phyloP scores from a whole-genome alignment of 2,888 invertebrate genomes.

The Frankliniella fusca region DNA sequence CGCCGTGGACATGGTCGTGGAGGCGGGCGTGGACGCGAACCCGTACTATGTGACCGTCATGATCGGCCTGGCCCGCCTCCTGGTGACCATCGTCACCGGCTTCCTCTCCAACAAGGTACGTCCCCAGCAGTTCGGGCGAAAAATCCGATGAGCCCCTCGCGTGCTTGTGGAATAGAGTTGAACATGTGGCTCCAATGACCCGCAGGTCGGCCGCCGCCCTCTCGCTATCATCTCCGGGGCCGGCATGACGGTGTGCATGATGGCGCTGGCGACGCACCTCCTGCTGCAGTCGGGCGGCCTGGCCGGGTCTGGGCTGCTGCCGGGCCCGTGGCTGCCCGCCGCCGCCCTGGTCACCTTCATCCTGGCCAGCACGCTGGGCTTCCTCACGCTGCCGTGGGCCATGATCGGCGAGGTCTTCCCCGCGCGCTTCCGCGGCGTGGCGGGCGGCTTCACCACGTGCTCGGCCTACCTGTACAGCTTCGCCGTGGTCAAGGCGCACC shows the following conservation, averaged over 20 bases:
- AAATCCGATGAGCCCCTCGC: no score
- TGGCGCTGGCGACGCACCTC: constrained; percentile 36
- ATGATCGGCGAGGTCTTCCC: constrained; percentile 57
- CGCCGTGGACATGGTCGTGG: constrained; percentile 51
- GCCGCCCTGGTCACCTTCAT: constrained; percentile 39
- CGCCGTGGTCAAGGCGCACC: constrained; percentile 52
- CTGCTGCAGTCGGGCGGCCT: constrained; percentile 18
- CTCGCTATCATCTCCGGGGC: constrained; percentile 50
- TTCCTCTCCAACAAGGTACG: constrained; percentile 36
- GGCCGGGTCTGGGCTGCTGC: background rate
- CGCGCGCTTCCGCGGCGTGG: constrained; percentile 50
- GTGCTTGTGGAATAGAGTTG: no score
- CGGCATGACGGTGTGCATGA: constrained; percentile 54
- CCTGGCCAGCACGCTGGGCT: constrained; percentile 53
- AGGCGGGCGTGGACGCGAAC: constrained; percentile 39
- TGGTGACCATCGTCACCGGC: constrained; percentile 39
- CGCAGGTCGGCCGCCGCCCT: constrained; percentile 38
- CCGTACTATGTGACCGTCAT: constrained; percentile 39
- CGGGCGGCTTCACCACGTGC: constrained; percentile 50
- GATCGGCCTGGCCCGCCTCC: constrained; percentile 39
- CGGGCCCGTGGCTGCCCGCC: constrained; percentile 37
- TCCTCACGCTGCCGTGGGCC: constrained; percentile 55
- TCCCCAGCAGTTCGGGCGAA: no score
- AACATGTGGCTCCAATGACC: background rate
- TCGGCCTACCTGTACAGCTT: constrained; percentile 54